These are phyloP conservation scores for Ceuthmochares aereus DNA, from an alignment of 2,113 vertebrate genomes.

Conservation along the genomic window DNA sequence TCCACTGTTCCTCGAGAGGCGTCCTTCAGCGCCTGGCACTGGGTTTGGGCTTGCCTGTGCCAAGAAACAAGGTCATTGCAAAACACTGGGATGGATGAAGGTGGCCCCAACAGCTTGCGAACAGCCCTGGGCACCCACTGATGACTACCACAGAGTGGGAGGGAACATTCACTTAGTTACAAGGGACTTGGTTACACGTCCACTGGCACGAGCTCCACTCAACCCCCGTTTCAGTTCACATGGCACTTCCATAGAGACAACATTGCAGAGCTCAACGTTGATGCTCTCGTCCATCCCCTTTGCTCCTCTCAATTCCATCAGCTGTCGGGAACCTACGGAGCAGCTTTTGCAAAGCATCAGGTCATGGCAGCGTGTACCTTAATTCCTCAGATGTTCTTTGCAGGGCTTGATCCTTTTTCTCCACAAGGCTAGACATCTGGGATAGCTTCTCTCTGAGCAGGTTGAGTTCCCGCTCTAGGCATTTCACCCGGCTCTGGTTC, in stretches of 20 bases:
- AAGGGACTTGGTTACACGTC: not conserved
- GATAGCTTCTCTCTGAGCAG: conserved; percentile 68
- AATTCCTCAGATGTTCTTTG: conserved; percentile 63
- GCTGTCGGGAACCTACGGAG: not conserved
- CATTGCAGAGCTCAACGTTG: not conserved
- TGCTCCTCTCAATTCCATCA: not conserved
- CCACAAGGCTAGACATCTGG: conserved; percentile 43
- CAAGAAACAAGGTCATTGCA: not conserved
- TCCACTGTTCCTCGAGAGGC: not conserved
- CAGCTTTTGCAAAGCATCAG: not conserved
- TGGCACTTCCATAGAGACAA: not conserved
- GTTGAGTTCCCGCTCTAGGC: conserved; percentile 66
- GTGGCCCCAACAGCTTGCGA: not conserved
- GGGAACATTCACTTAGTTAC: not conserved
- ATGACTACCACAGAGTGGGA: not conserved
- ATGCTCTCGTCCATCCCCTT: not conserved
- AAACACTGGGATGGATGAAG: rapidly evolving
- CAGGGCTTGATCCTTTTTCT: conserved; percentile 76
- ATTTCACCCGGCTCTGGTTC: conserved; percentile 65
- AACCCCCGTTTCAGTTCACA: rapidly evolving
- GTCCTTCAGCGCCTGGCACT: not conserved
- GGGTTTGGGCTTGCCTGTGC: conserved; percentile 45
- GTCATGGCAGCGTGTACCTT: conserved; percentile 18
- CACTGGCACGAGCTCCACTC: not conserved
- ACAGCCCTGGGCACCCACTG: not conserved